phyloP scores from a whole-genome alignment of 1,140 invertebrate genomes.

The Drosophila kurseongensis region DNA sequence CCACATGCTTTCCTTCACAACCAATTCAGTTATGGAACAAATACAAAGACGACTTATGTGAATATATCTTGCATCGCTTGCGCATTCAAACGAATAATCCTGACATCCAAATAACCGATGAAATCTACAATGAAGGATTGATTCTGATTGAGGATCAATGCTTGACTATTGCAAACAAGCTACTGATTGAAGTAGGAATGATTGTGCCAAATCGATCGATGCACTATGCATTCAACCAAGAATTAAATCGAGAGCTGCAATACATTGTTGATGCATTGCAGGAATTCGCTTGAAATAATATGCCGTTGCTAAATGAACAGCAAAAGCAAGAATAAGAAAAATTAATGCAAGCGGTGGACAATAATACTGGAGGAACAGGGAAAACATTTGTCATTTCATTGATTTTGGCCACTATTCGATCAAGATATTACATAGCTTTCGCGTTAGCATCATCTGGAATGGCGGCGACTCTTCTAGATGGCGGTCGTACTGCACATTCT shows the following conservation, averaged over 20 bases:
- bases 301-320: neutral
- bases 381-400: too few species aligned
- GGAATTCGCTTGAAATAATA: neutral
- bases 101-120: neutral
- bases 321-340: too few species aligned
- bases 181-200: too few species aligned
- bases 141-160: too few species aligned
- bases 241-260: too few species aligned
- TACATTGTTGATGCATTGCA: neutral
- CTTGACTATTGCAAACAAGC: too few species aligned
- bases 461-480: constrained; percentile 12
- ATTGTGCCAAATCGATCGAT: too few species aligned
- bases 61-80: constrained; percentile 76
- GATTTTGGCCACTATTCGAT: too few species aligned
- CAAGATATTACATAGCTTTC: neutral
- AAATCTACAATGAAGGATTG: neutral
- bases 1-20: neutral
- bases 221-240: too few species aligned
- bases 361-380: too few species aligned
- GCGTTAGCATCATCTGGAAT: too few species aligned
- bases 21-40: neutral
- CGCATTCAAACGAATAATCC: neutral
- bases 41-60: constrained; percentile 13
- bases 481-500: constrained; percentile 15
- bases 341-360: too few species aligned